phyloP scores from a whole-genome alignment of 2,113 vertebrate genomes.

The Myotis brandtii region DNA sequence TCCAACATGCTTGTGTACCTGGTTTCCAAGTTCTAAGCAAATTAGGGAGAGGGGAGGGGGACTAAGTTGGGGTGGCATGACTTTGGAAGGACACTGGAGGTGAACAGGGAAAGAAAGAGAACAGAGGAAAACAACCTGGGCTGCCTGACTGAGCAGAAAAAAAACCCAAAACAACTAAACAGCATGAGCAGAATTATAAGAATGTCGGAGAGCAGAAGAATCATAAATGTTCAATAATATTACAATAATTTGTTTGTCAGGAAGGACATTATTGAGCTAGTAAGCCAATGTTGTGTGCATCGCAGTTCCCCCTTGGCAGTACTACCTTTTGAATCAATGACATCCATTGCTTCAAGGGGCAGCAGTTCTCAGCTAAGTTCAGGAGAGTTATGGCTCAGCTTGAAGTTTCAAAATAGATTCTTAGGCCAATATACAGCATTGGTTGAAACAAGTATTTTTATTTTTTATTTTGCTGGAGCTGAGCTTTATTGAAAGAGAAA shows the following conservation, averaged over 20 bases:
- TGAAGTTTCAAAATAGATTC: constrained; percentile 6
- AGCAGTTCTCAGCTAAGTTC: not conserved
- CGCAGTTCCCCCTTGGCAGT: not conserved
- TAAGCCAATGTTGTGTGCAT: not conserved
- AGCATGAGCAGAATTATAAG: not conserved
- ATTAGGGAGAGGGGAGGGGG: not conserved
- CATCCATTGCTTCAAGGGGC: not conserved
- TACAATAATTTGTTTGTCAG: not conserved
- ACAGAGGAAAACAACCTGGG: not conserved
- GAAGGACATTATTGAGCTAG: not conserved
- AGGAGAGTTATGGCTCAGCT: not conserved
- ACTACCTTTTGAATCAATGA: not conserved
- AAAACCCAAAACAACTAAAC: not conserved
- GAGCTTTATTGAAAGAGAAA: constrained; percentile 38
- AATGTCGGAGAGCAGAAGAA: not conserved
- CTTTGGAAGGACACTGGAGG: not conserved
- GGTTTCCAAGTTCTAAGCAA: not conserved
- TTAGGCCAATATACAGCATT: not conserved
- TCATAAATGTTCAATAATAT: not conserved
- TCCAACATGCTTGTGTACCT: not conserved
- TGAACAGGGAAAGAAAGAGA: not conserved
- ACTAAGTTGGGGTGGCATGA: not conserved
- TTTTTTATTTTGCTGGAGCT: not conserved
- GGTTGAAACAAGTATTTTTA: not conserved
- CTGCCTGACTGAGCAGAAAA: not conserved